Evolutionary conservation across 2,113 vertebrate genomes (phyloP).

Genomic region (Epinephelus fuscoguttatus): DNA sequence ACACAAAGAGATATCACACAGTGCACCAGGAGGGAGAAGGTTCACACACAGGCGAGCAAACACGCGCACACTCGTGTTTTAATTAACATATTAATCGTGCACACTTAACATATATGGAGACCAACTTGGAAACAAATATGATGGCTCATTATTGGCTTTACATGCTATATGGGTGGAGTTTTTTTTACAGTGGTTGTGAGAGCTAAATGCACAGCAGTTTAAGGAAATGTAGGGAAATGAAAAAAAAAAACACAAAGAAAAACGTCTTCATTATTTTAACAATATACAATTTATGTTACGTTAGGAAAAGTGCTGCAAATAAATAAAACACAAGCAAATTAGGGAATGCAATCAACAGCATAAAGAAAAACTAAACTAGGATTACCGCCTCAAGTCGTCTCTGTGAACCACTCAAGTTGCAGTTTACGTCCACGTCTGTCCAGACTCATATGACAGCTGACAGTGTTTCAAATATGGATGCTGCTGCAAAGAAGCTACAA

Average conservation of each 20-base stretch:
- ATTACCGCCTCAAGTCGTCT: too few species aligned
- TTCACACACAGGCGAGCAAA: constrained; percentile 45
- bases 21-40: constrained; percentile 48
- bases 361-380: too few species aligned
- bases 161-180: not conserved
- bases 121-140: constrained; percentile 35
- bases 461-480: too few species aligned
- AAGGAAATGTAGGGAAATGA: not conserved
- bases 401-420: too few species aligned
- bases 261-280: not conserved
- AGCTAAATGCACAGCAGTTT: not conserved
- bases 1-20: constrained; percentile 67
- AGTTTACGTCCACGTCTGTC: too few species aligned
- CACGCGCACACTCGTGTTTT: constrained; percentile 31
- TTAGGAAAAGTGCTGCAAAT: not conserved
- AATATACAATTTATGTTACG: not conserved
- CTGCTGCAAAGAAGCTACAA: too few species aligned
- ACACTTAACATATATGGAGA: constrained; percentile 47
- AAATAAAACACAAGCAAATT: not conserved
- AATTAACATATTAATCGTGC: constrained; percentile 57
- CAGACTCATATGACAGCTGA: too few species aligned
- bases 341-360: not conserved
- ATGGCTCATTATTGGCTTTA: constrained; percentile 24
- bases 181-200: not conserved
- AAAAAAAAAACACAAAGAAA: constrained; percentile 2